Percentiles rank a stretch among this genome's conserved stretches.
Evolutionary conservation across 92 coral and sea anemone species (phyloP).

Genomic region (Isaurus tuberculatus): DNA sequence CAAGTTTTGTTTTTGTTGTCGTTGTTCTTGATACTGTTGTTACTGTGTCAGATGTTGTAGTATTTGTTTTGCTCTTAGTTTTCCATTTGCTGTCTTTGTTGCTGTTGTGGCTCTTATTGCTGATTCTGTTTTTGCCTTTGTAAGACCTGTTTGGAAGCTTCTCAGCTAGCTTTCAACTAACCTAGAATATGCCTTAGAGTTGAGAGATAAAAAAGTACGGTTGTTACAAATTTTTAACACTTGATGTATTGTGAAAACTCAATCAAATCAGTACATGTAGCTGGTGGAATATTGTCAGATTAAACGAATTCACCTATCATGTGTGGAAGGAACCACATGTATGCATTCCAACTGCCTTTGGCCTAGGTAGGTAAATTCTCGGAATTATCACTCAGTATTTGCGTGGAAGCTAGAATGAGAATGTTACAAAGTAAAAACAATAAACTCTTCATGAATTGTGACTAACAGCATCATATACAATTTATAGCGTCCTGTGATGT

Average conservation of each 20-base stretch:
- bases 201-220: too few species aligned
- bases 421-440: not conserved
- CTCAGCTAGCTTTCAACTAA: too few species aligned
- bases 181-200: too few species aligned
- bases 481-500: not conserved
- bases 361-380: conserved; percentile 35
- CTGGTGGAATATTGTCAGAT: conserved; percentile 17
- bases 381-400: conserved; percentile 19
- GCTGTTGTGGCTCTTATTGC: too few species aligned
- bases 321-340: conserved; percentile 6
- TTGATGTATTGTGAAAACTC: conserved; percentile 18
- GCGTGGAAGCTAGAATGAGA: not conserved
- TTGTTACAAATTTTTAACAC: conserved; percentile 1
- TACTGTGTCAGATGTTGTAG: too few species aligned
- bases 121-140: too few species aligned
- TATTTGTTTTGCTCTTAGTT: too few species aligned
- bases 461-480: too few species aligned
- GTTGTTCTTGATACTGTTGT: too few species aligned
- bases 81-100: too few species aligned
- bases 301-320: conserved; percentile 11
- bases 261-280: conserved; percentile 11
- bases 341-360: conserved; percentile 33
- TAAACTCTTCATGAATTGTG: not conserved
- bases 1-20: too few species aligned
- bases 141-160: too few species aligned